Base-by-base conservation (phyloP, 53 echinoderm and acorn worm species). In the Holothuria leucospilota region DNA sequence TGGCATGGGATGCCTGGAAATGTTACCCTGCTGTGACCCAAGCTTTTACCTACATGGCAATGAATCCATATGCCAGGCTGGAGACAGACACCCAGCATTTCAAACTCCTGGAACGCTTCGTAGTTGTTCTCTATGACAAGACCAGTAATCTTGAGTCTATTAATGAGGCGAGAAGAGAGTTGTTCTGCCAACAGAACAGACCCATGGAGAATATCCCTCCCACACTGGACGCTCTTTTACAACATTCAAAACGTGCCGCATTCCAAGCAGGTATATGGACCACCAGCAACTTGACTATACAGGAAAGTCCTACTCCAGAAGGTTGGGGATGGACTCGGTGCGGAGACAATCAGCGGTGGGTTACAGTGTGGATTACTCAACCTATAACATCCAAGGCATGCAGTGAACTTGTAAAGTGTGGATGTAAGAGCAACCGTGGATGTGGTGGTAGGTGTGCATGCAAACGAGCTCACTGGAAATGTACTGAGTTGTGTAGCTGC, bases 1-100 rank as follows among this genome's bases (percentile, higher is more conserved):
- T 28, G n/a, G 64, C 64, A 39, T 87, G 91, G 87, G 73, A 66
- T 52, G 87, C 42, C 53, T 91, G 91, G 87, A 82, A 90, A 67
- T 73, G 40, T 49, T 86, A 84, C 72, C 87, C 73, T 62, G 91
- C 87, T 25, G 87, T 87, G 26, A 91, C 91, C 53, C 25, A 74
- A 20, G 87, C 77, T 62, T 91, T 91, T 69, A 51, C 63, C 73
- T 46, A 58, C 74, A 56, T 88, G 24, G 74, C 42, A 59, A 61
- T 79, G 8, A 80, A 86, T 80, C 71, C 82, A 29, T 82, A 40
- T 27, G 58, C 59, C 30, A 25, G 51, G 42, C 65, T 68, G 68
- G 56, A 20, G 28, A 59, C 59, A 46, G 52, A 69, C 0, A 23
- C 58, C 40, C 85, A 85, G 29, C 60, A 70, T 29, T 85, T 85